These are phyloP conservation scores for Thinocorus orbignyianus DNA, from an alignment of 2,113 vertebrate species.

Conservation along the genomic window DNA sequence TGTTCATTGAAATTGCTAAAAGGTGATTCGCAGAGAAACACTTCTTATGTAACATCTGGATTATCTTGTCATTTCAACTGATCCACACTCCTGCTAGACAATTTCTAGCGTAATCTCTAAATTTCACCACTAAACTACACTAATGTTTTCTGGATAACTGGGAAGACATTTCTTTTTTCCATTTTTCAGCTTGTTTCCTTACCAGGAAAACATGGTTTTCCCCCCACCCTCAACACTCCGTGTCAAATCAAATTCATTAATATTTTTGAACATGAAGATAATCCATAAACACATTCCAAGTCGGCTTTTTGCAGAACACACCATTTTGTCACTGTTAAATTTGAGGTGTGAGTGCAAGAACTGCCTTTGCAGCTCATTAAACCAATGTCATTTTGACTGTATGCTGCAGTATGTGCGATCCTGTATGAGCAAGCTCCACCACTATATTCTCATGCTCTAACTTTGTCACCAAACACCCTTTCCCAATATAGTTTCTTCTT, in stretches of 20 bases:
- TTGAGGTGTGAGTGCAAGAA: not conserved
- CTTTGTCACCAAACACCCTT: not conserved
- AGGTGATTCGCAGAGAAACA: not conserved
- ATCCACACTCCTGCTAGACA: not conserved
- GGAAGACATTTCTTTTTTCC: not conserved
- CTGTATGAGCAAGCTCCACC: not conserved
- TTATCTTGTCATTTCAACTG: not conserved
- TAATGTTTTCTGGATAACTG: not conserved
- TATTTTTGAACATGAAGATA: not conserved
- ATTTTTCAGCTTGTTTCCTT: not conserved
- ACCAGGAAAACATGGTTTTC: not conserved
- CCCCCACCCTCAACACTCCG: not conserved
- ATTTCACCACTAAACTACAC: not conserved
- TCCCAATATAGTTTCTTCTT: not conserved
- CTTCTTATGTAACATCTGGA: not conserved
- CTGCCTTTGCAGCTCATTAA: not conserved
- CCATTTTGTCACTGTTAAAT: not conserved
- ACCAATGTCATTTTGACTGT: not conserved
- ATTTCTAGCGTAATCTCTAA: not conserved
- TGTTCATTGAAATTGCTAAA: not conserved
- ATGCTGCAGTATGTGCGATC: not conserved
- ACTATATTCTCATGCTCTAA: not conserved
- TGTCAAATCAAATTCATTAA: not conserved
- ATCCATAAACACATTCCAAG: not conserved
- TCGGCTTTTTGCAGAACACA: not conserved